Conservation (phyloP, 2,113 vertebrate species). For the Heloderma charlesbogerti region DNA sequence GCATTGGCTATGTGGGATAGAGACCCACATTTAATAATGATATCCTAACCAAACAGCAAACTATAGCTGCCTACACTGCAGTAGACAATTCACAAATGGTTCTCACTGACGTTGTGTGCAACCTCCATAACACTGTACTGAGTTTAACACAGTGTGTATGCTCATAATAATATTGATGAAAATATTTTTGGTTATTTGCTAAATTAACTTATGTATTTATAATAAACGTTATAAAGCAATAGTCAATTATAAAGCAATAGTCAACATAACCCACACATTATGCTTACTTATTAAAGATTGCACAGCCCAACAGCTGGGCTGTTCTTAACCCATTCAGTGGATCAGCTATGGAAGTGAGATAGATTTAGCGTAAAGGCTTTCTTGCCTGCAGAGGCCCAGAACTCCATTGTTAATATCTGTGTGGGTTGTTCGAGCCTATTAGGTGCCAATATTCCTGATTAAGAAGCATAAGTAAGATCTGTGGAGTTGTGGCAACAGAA, state of each 20-base stretch:
- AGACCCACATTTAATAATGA: not conserved
- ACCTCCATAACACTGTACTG: not conserved
- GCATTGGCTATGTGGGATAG: not conserved
- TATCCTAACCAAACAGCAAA: no score
- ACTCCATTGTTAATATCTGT: not conserved
- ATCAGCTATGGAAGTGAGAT: not conserved
- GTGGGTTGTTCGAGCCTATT: not conserved
- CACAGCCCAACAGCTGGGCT: not conserved
- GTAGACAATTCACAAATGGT: no score
- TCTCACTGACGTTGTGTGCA: not conserved
- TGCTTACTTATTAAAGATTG: not conserved
- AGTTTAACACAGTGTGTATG: no score
- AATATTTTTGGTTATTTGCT: not conserved
- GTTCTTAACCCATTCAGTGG: not conserved
- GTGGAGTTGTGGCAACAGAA: not conserved
- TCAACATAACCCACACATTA: not conserved
- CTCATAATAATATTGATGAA: not conserved
- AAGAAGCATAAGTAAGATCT: not conserved
- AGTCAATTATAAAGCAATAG: no score
- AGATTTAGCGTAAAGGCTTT: not conserved
- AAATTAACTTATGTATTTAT: not conserved
- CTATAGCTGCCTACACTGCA: no score
- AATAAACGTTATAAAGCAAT: not conserved
- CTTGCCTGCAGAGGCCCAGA: not conserved
- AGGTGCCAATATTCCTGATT: not conserved